Conservation (phyloP, 1,140 invertebrate species). For the Seison nebaliae region DNA sequence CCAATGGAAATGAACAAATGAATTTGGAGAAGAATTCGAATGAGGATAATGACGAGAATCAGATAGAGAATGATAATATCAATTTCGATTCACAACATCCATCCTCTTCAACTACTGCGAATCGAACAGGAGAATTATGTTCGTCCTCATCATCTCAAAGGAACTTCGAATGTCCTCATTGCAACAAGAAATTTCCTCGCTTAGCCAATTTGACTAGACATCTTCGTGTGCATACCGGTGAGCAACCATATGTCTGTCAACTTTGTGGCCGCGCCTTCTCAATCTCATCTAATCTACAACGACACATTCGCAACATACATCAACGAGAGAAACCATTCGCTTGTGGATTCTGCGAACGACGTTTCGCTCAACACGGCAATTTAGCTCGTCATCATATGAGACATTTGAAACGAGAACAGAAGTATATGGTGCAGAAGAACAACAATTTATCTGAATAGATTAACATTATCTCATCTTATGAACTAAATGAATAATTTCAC, state of each 20-base stretch:
- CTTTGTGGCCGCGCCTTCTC: constrained; percentile 91
- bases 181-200: constrained; percentile 76
- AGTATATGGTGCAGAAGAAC: too few species aligned
- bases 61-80: too few species aligned
- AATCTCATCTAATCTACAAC: constrained; percentile 86
- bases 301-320: constrained; percentile 93
- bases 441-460: too few species aligned
- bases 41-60: too few species aligned
- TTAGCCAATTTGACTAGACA: constrained; percentile 86
- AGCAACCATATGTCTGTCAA: constrained; percentile 80
- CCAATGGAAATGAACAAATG: too few species aligned
- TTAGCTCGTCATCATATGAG: constrained; percentile 80
- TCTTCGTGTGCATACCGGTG: constrained; percentile 76
- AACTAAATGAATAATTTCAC: too few species aligned
- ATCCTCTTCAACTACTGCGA: too few species aligned
- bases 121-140: too few species aligned
- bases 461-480: too few species aligned
- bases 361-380: constrained; percentile 94
- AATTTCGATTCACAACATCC: too few species aligned
- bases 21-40: too few species aligned
- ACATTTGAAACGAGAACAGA: constrained; percentile 46
- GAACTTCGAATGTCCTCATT: constrained; percentile 43
- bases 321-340: constrained; percentile 53
- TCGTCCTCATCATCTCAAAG: too few species aligned
- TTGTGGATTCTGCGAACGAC: constrained; percentile 52